phyloP scores from a whole-genome alignment of 2,797 vertebrate genomes.

The Tangara arthus region DNA sequence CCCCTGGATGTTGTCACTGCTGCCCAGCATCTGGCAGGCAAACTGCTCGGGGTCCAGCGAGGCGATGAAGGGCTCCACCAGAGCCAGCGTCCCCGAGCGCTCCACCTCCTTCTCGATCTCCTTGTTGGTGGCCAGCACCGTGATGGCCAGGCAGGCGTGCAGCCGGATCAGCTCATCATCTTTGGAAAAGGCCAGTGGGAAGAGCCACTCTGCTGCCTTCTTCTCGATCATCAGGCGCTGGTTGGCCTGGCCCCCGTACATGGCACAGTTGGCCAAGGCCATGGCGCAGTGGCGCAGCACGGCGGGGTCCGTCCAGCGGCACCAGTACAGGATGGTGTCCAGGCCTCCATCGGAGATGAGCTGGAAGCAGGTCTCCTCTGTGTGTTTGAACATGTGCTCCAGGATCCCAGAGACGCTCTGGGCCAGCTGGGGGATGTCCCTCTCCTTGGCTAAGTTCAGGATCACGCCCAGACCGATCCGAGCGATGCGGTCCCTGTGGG shows the following conservation, averaged over 20 bases:
- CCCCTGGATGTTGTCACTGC: conserved; percentile 89
- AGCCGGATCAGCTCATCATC: conserved; percentile 91
- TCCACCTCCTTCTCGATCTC: conserved; percentile 97
- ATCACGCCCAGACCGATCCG: conserved; percentile 91
- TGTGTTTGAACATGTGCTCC: conserved; percentile 99
- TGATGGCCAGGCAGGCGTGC: conserved; percentile 90
- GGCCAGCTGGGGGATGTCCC: conserved; percentile 86
- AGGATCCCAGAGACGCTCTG: conserved; percentile 90
- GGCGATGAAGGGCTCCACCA: conserved; percentile 95
- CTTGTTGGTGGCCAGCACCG: conserved; percentile 90
- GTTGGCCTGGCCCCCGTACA: conserved; percentile 91
- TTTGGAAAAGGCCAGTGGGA: conserved; percentile 93
- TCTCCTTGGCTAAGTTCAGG: conserved; percentile 88
- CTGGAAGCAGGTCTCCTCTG: conserved; percentile 90
- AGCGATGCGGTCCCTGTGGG: conserved; percentile 87
- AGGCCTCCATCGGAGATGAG: conserved; percentile 90
- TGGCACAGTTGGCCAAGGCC: conserved; percentile 94
- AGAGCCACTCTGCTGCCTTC: conserved; percentile 93
- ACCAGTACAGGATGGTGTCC: conserved; percentile 94
- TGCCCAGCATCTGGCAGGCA: conserved; percentile 84
- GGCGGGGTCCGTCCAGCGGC: conserved; percentile 86
- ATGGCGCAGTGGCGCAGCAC: conserved; percentile 93
- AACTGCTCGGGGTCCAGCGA: conserved; percentile 90
- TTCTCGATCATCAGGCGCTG: conserved; percentile 96
- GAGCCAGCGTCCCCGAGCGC: conserved; percentile 91